phyloP scores from a whole-genome alignment of 2,113 vertebrate species.

The Loxodonta africana region DNA sequence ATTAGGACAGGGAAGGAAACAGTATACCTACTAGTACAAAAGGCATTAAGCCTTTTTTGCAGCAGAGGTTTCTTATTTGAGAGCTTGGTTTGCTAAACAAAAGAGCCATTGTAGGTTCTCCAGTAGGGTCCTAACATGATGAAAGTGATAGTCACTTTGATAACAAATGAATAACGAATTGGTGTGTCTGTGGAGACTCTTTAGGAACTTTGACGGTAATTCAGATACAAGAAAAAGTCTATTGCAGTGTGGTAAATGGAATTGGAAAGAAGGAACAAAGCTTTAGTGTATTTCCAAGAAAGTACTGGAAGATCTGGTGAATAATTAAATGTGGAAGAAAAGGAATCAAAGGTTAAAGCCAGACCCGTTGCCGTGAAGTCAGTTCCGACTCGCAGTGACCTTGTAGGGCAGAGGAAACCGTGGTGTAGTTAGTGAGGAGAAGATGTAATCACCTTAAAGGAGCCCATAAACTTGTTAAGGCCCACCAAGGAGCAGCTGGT shows the following conservation, averaged over 20 bases:
- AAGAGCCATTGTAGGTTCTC: slow-evolving; percentile 34
- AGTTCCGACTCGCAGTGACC: too few relatives aligned
- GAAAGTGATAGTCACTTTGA: slow-evolving; percentile 43
- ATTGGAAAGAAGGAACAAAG: slow-evolving; percentile 18
- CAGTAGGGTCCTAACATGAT: not conserved
- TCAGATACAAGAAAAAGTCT: slow-evolving; percentile 39
- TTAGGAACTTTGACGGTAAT: slow-evolving; percentile 13
- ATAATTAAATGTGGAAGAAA: slow-evolving; percentile 1
- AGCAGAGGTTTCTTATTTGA: slow-evolving; percentile 5
- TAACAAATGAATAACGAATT: not conserved
- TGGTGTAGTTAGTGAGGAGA: too few relatives aligned
- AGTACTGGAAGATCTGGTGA: not conserved
- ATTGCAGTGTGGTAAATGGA: not conserved
- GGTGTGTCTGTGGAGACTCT: not conserved
- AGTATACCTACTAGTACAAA: not conserved
- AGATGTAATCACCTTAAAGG: too few relatives aligned
- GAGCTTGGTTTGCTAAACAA: slow-evolving; percentile 39
- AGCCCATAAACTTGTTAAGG: too few relatives aligned
- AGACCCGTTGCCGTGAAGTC: too few relatives aligned
- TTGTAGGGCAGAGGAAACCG: too few relatives aligned
- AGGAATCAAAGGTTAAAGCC: not conserved
- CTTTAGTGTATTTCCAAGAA: slow-evolving; percentile 30
- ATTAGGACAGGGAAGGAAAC: slow-evolving; percentile 11
- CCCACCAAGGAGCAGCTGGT: too few relatives aligned
- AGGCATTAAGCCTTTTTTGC: not conserved